These are phyloP conservation scores for Etheostoma perlongum DNA, from an alignment of 2,797 vertebrate genomes.

Conservation along the genomic window DNA sequence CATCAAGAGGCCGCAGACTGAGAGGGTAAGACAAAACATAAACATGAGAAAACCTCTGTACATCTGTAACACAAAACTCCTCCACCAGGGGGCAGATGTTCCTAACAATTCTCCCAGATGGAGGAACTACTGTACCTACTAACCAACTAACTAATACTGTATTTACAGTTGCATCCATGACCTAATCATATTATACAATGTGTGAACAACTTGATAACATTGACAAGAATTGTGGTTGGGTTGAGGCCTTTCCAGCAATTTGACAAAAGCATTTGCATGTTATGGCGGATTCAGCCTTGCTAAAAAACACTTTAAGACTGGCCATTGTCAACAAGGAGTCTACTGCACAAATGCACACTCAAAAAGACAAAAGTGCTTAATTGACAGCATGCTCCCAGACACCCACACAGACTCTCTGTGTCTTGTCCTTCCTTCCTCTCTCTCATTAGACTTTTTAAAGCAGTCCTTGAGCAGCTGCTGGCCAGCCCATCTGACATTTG, in stretches of 20 bases:
- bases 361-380: constrained; percentile 39
- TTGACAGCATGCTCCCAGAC: constrained; percentile 42
- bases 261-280: constrained; percentile 27
- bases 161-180: constrained; percentile 11
- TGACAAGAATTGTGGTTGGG: not conserved
- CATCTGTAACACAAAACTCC: not conserved
- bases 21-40: not conserved
- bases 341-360: constrained; percentile 12
- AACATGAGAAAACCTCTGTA: not conserved
- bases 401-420: constrained; percentile 53
- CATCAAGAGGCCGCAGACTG: constrained; percentile 95
- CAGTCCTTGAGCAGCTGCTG: constrained; percentile 70
- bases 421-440: constrained; percentile 52
- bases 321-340: constrained; percentile 14
- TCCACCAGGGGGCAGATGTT: constrained; percentile 68
- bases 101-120: constrained; percentile 3
- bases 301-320: constrained; percentile 9
- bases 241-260: constrained; percentile 16
- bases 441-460: constrained; percentile 70
- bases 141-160: not conserved
- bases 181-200: constrained; percentile 17
- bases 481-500: constrained; percentile 73
- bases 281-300: constrained; percentile 1
- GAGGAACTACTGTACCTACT: not conserved
- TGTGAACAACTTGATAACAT: constrained; percentile 15